Base-by-base conservation (phyloP, 2,797 vertebrate species). In the Jordanella pulchra region DNA sequence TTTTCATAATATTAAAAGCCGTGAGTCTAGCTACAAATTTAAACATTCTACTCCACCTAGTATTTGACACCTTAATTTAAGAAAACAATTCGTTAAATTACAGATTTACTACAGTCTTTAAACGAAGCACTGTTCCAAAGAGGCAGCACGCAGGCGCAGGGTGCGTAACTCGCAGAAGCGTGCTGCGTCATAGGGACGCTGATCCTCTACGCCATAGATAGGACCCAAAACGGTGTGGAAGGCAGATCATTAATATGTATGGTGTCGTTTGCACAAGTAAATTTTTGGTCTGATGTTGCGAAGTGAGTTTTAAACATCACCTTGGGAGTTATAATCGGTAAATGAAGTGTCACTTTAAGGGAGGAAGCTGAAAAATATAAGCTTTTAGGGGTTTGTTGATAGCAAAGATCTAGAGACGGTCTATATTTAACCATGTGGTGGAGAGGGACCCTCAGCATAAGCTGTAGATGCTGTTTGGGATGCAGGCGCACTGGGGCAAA, bases 401-500 rank as follows among this genome's bases (percentile, higher is more conserved):
- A 0, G 25, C 2, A 14, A 17, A 2, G 17, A 21, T 44, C 45
- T 21, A 27, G 12, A 50, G 0, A 14, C 4, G 0, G 21, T 63
- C 61, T 73, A 50, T 14, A n/a, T 3, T 25, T 12, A 25, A 56
- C 51, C 80, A 92, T 93, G 91, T 91, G 89, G 91, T 91, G 89
- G 91, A 85, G 70, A 35, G 85, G 61, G 61, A 65, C 71, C 21
- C 11, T 91, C 50, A 69, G 23, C 65, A 61, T 67, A 77, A 65
- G 69, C 42, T 76, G 7, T 77, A 74, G 64, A 47, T 71, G 71
- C 56, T 78, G 73, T 64, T 73, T 76, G 72, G 54, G n/a, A 9
- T 66, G 50, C 73, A 69, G 60, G 25, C 75, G 58, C 28, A 23
- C 30, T 67, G 76, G 65, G 76, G 14, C 53, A 71, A 88, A 91